These are phyloP conservation scores for Catharus fuscescens DNA, from an alignment of 2,113 vertebrate species.

Conservation along the genomic window DNA sequence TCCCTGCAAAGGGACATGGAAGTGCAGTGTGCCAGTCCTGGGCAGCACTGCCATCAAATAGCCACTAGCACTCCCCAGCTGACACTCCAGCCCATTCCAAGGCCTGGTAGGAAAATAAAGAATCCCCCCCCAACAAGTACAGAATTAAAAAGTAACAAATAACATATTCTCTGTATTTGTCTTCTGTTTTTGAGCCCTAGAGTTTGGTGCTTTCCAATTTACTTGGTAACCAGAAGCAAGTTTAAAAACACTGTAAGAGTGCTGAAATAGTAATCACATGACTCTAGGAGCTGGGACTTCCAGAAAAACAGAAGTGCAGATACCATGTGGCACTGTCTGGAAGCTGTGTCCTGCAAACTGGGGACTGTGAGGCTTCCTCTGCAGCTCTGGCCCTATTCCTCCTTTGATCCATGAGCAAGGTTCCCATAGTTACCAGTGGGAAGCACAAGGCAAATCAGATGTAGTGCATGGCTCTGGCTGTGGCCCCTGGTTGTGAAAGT, in stretches of 20 bases:
- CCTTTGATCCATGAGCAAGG: background rate
- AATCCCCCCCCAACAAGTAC: background rate
- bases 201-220: background rate
- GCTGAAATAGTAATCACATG: background rate
- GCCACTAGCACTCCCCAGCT: background rate
- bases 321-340: background rate
- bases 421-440: background rate
- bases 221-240: background rate
- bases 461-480: background rate
- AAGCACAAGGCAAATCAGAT: background rate
- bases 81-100: background rate
- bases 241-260: background rate
- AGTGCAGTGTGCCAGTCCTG: background rate
- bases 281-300: background rate
- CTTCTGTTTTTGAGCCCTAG: background rate
- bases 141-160: background rate
- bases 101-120: background rate
- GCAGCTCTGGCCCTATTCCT: background rate
- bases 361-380: background rate
- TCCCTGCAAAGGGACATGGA: background rate
- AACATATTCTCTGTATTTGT: background rate
- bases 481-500: background rate
- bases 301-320: background rate
- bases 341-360: background rate
- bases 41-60: background rate